Conservation (phyloP, 2,888 invertebrate species). For the Drosophila melanocephala region DNA sequence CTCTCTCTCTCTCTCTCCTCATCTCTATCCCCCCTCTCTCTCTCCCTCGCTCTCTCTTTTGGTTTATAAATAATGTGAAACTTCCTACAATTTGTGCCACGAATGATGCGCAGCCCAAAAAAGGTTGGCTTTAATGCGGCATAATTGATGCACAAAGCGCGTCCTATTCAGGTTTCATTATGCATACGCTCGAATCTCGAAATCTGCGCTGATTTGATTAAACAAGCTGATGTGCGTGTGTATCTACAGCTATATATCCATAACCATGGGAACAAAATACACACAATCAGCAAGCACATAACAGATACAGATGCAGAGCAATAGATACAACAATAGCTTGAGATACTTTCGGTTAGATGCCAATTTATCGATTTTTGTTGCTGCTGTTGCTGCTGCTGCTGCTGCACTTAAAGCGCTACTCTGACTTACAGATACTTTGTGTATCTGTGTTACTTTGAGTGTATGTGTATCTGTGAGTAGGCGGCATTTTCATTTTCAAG, state of each 20-base stretch:
- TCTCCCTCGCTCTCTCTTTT: not conserved
- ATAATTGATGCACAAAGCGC: slow-evolving; percentile 75
- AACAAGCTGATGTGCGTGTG: slow-evolving; percentile 39
- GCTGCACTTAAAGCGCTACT: slow-evolving; percentile 29
- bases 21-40: not conserved
- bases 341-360: slow-evolving; percentile 44
- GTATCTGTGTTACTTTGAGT: slow-evolving; percentile 32
- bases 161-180: slow-evolving; percentile 63
- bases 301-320: not conserved
- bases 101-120: slow-evolving; percentile 52
- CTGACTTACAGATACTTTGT: slow-evolving; percentile 40
- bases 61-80: slow-evolving; percentile 63
- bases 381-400: slow-evolving; percentile 5
- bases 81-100: slow-evolving; percentile 74
- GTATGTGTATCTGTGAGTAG: slow-evolving; percentile 28
- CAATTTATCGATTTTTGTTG: slow-evolving; percentile 63
- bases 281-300: not conserved
- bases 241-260: slow-evolving; percentile 27
- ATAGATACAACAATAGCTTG: not conserved
- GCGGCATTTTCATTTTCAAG: slow-evolving; percentile 61
- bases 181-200: slow-evolving; percentile 37
- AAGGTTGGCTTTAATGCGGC: slow-evolving; percentile 65
- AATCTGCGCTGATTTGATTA: slow-evolving; percentile 64
- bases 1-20: not conserved
- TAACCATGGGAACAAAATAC: slow-evolving; percentile 20